A percentile compares a stretch with the other conserved stretches of the same genome.
Conservation (phyloP, 2,113 vertebrate genomes). For the Gymnocephalus cernua region DNA sequence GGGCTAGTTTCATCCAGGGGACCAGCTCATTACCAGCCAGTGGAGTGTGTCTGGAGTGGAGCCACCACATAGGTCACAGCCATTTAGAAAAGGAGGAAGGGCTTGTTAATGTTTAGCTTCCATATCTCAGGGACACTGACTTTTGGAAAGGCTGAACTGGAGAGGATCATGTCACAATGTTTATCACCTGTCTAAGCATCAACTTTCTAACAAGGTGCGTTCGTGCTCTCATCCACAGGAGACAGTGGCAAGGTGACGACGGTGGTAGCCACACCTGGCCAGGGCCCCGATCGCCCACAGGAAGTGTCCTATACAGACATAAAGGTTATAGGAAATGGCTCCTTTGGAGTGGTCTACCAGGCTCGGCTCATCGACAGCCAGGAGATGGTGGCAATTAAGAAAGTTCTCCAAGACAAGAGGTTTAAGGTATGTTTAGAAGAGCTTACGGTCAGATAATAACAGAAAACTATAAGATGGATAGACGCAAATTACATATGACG, state of each 20-base stretch:
- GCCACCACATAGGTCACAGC: constrained; percentile 33
- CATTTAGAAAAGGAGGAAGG: constrained; percentile 23
- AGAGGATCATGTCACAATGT: neutral
- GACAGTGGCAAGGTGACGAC: constrained; percentile 94
- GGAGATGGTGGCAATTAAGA: constrained; percentile 96
- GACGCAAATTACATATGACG: neutral
- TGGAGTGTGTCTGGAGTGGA: constrained; percentile 41
- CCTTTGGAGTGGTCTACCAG: constrained; percentile 96
- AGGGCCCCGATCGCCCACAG: constrained; percentile 92
- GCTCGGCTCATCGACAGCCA: constrained; percentile 92
- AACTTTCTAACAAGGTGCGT: neutral
- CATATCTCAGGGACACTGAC: neutral
- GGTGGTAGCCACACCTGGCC: constrained; percentile 92
- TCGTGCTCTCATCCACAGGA: constrained; percentile 74
- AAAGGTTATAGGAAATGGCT: constrained; percentile 95
- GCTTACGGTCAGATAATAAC: neutral
- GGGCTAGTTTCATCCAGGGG: constrained; percentile 17
- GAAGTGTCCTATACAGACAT: constrained; percentile 96
- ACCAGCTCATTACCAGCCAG: constrained; percentile 52
- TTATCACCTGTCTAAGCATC: neutral
- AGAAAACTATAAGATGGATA: neutral
- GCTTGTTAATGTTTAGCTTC: constrained; percentile 34
- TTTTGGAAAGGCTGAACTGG: neutral
- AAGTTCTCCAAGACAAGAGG: constrained; percentile 95
- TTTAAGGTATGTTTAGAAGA: constrained; percentile 88